Evolutionary conservation across 2,888 invertebrate species (phyloP).

Genomic region (Eledone cirrhosa): DNA sequence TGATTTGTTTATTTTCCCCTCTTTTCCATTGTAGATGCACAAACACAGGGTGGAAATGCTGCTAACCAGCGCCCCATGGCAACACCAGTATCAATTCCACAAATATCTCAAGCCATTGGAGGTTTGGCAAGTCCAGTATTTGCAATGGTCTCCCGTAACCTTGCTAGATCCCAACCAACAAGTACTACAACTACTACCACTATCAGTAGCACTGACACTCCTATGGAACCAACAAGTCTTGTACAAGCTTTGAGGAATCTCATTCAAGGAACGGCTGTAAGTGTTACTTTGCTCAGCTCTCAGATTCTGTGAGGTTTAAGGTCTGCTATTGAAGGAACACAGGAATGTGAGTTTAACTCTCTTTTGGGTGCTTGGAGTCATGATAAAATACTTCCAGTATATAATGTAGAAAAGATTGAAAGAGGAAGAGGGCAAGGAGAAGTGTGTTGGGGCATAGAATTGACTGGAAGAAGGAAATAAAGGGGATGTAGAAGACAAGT

Average conservation of each 20-base stretch:
- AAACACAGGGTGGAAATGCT: too few relatives aligned
- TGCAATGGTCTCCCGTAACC: neutral
- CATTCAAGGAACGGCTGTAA: conserved; percentile 5
- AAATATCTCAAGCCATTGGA: neutral
- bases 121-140: conserved; percentile 3
- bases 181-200: neutral
- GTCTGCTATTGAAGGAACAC: too few relatives aligned
- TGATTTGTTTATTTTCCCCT: too few relatives aligned
- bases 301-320: neutral
- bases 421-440: too few relatives aligned
- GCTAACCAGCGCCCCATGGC: neutral
- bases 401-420: too few relatives aligned
- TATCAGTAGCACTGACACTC: neutral
- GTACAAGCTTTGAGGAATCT: conserved; percentile 10
- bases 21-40: too few relatives aligned
- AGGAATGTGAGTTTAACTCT: too few relatives aligned
- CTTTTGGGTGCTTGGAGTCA: too few relatives aligned
- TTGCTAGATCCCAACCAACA: neutral
- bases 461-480: too few relatives aligned
- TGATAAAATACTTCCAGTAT: too few relatives aligned
- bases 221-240: conserved; percentile 1
- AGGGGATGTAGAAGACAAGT: too few relatives aligned
- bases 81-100: conserved; percentile 3
- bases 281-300: neutral
- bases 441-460: too few relatives aligned